Base-by-base conservation (phyloP, 2,888 invertebrate genomes). In the Dasysyrphus tricinctus region DNA sequence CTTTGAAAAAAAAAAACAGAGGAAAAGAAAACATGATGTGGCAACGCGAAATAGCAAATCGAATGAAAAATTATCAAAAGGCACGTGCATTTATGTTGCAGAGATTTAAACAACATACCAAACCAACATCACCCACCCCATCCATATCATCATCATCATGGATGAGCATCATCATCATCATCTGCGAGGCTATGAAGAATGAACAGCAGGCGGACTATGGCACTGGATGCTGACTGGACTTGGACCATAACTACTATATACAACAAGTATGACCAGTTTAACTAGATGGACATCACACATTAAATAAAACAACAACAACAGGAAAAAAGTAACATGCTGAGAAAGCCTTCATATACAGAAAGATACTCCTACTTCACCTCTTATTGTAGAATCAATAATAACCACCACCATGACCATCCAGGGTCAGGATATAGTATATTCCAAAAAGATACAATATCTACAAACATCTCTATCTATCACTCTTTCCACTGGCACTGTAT, bases 381-480 rank as follows among this genome's bases (percentile, higher is more conserved):
- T 54, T 44, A 56, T 34, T 29, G 49, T 49, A 24, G 51, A 78
- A 79, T 86, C 82, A 86, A 86, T 82, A 82, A 72, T 79, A 78
- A 79, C 78, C 63, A 65, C 75, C 79, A 16, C 49, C 24, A 37
- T 16, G n/a, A n/a, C n/a, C n/a, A n/a, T n/a, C n/a, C 57, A 82
- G 82, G 86, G 78, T 79, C 78, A 82, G 73, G 69, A 54, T 63
- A 49, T 32, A 65, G 9, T 51, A 19, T 11, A 29, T 51, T 51
- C 29, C 2, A 37, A 67, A 61, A 67, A 61, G 61, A 61, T 61
- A 61, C 61, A 61, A 61, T 61, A 61, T 61, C 80, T 73, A 72
- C 75, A 75, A 82, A 86, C 82, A 75, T 86, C 86, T 86, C 82
- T 82, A 86, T 86, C 86, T 86, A 86, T 82, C 82, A 86, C 61